These are phyloP conservation scores for Mamestra brassicae DNA, from an alignment of 2,888 invertebrate genomes.

Conservation along the genomic window DNA sequence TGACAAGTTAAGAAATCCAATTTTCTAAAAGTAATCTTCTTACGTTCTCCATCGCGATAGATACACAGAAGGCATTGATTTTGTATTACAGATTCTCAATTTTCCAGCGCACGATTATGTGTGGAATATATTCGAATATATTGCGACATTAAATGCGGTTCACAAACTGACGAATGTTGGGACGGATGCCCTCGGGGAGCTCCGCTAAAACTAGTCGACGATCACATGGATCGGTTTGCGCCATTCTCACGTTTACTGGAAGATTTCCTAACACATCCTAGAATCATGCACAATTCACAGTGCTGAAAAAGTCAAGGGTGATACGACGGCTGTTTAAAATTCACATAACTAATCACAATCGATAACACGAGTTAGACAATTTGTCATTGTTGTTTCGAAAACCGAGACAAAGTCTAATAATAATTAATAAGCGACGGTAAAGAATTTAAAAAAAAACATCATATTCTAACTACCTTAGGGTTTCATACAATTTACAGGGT, in stretches of 20 bases:
- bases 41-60: conserved; percentile 45
- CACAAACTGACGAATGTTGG: conserved; percentile 34
- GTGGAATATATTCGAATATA: conserved; percentile 40
- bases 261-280: background rate
- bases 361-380: background rate
- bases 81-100: conserved; percentile 61
- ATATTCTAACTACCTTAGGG: background rate
- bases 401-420: background rate
- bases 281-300: conserved; percentile 10
- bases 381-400: background rate
- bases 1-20: conserved; percentile 64
- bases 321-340: background rate
- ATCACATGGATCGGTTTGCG: conserved; percentile 26
- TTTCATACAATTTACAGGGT: conserved; percentile 23
- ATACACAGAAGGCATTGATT: conserved; percentile 59
- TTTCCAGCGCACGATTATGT: conserved; percentile 51
- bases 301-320: background rate
- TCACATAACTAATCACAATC: background rate
- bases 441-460: background rate
- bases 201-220: conserved; percentile 38
- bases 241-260: conserved; percentile 19
- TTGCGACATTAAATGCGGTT: conserved; percentile 49
- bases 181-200: conserved; percentile 33
- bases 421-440: background rate
- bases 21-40: conserved; percentile 64